Base-by-base conservation (phyloP, 2,888 invertebrate genomes). In the Leptopterna dolabrata region DNA sequence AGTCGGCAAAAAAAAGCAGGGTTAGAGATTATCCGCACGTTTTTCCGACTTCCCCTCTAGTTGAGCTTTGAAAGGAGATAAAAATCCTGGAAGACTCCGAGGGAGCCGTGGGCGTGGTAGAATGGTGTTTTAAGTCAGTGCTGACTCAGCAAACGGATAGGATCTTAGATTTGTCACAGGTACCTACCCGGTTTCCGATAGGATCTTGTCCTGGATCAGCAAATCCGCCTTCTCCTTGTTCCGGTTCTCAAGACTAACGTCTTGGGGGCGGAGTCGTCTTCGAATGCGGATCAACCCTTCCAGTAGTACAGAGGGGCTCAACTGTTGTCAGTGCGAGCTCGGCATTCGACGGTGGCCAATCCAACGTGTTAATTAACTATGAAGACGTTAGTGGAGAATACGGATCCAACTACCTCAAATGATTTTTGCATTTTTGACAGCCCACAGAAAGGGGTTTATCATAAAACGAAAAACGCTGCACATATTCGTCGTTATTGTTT, bases 221-320 rank as follows among this genome's bases (percentile, higher is more conserved):
- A 63, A 87, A 71, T 82, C 87, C 87, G 87, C 87, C 87, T 87
- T 87, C 73, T 82, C 87, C 87, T 71, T 87, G 87, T 87, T 87
- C 76, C 70, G 51, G 43, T 71, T 83, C 83, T 71, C 47, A 76
- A 87, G 81, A 87, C 87, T 51, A 87, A 87, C 87, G 87, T 87
- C 87, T 87, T 87, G 30, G 45, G 82, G 87, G 87, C 86, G 86
- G 51, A 45, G 86, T 24, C 86, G 70, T 85, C 85, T 47, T 82
- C 29, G 19, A 73, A 85, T 30, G 36, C n/a, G 73, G 24, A 73
- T 19, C 76, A 73, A 85, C 45, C 85, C 83, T 41, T 83, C 43
- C 70, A 19, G 11, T n/a, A n/a, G n/a, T n/a, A n/a, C n/a, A n/a
- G 7, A 30, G 73, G 41, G 36, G n/a, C 16, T 16, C 13, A 36